phyloP scores from a whole-genome alignment of 2,888 invertebrate genomes.

The Tyria jacobaeae region DNA sequence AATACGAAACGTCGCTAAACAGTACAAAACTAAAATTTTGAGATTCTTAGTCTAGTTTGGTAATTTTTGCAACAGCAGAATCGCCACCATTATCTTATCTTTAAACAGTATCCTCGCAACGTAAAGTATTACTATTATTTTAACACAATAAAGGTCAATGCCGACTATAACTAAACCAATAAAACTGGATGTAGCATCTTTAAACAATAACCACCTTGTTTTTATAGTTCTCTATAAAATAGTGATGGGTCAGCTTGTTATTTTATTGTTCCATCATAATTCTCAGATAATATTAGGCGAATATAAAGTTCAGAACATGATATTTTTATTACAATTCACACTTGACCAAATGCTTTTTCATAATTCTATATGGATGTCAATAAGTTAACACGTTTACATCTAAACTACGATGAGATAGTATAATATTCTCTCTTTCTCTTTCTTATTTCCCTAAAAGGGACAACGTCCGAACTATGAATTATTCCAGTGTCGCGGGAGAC shows the following conservation, averaged over 20 bases:
- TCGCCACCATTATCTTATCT: background rate
- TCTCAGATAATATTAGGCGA: conserved; percentile 15
- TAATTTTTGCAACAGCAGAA: too few species aligned
- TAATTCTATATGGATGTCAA: background rate
- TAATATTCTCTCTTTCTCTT: too few species aligned
- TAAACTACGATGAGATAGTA: too few species aligned
- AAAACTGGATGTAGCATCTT: conserved; percentile 13
- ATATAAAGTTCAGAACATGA: conserved; percentile 17
- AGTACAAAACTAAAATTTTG: too few species aligned
- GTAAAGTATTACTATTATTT: background rate
- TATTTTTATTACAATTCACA: conserved; percentile 12
- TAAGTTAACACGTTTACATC: too few species aligned
- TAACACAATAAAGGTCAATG: background rate
- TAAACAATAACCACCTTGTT: conserved; percentile 15
- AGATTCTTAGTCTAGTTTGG: too few species aligned
- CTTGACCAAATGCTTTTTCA: conserved; percentile 1
- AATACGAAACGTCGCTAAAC: too few species aligned
- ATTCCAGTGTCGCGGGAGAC: too few species aligned
- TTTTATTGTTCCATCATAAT: conserved; percentile 18
- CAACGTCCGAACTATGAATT: too few species aligned
- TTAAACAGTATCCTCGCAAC: background rate
- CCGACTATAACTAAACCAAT: conserved; percentile 8
- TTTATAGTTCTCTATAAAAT: conserved; percentile 19
- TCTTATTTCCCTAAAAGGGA: too few species aligned
- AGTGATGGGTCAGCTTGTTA: conserved; percentile 13